Evolutionary conservation across 2,797 vertebrate species (phyloP).

Genomic region (Amblyopsis hoosieri): DNA sequence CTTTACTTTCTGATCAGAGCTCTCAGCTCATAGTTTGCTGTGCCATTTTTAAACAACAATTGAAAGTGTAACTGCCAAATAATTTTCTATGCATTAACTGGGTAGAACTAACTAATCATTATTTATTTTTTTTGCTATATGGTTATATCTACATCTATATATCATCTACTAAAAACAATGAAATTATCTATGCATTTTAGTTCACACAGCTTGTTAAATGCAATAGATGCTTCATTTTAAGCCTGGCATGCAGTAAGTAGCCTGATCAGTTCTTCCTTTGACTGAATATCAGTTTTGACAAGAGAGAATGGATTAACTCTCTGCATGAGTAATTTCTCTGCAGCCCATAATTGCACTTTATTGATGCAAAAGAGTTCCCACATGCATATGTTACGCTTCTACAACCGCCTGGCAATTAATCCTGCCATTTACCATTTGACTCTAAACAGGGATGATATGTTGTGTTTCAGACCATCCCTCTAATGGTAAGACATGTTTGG

Average conservation of each 20-base stretch:
- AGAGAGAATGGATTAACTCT: slow-evolving; percentile 70
- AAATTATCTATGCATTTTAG: slow-evolving; percentile 18
- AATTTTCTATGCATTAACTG: slow-evolving; percentile 14
- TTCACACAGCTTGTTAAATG: slow-evolving; percentile 21
- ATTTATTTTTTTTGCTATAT: slow-evolving; percentile 8
- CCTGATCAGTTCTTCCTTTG: slow-evolving; percentile 47
- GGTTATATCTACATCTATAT: background rate
- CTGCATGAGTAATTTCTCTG: slow-evolving; percentile 70
- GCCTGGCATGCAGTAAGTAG: slow-evolving; percentile 16
- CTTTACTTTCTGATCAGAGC: slow-evolving; percentile 63
- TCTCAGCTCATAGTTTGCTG: slow-evolving; percentile 65
- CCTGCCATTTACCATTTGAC: slow-evolving; percentile 45
- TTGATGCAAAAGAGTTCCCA: slow-evolving; percentile 64
- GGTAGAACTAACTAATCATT: slow-evolving; percentile 12
- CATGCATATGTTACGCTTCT: slow-evolving; percentile 62
- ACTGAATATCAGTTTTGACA: slow-evolving; percentile 64
- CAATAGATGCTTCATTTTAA: slow-evolving; percentile 20
- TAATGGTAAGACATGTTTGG: too few relatives aligned
- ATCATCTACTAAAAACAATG: slow-evolving; percentile 16
- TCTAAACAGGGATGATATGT: background rate
- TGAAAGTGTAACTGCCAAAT: slow-evolving; percentile 44
- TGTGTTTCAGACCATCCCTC: background rate
- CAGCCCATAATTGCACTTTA: slow-evolving; percentile 72
- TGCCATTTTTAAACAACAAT: slow-evolving; percentile 59
- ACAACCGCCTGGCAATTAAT: slow-evolving; percentile 58